phyloP scores from a whole-genome alignment of 2,888 invertebrate genomes.

The Crematogaster levior region DNA sequence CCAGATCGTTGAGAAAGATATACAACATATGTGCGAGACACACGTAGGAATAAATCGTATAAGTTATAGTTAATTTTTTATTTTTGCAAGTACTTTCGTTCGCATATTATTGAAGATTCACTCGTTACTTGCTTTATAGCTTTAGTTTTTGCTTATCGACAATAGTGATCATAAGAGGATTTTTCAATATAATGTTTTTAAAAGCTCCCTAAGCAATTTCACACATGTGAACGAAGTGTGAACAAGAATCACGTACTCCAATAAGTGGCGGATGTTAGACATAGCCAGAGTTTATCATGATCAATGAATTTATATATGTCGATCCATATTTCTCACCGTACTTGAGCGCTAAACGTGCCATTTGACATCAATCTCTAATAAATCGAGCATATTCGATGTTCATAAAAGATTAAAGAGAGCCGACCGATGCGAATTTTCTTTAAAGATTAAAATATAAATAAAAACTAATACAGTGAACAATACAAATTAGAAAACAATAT shows the following conservation, averaged over 20 bases:
- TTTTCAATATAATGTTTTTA: constrained; percentile 16
- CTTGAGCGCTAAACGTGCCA: constrained; percentile 42
- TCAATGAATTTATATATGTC: constrained; percentile 45
- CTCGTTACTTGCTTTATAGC: not conserved
- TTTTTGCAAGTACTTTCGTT: not conserved
- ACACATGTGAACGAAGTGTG: not conserved
- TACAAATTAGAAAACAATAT: not conserved
- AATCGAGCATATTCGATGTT: constrained; percentile 14
- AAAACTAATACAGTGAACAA: not conserved
- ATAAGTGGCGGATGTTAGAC: constrained; percentile 49
- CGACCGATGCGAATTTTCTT: constrained; percentile 1
- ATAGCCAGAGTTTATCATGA: constrained; percentile 40
- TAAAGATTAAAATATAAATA: not conserved
- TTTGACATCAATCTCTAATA: constrained; percentile 44
- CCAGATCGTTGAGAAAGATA: constrained; percentile 60
- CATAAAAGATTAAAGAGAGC: constrained; percentile 1
- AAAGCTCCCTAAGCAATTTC: not conserved
- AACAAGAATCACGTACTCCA: constrained; percentile 40
- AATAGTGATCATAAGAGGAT: not conserved
- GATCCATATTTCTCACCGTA: constrained; percentile 47
- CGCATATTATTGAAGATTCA: not conserved
- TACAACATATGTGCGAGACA: constrained; percentile 7
- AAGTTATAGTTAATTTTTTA: constrained; percentile 9
- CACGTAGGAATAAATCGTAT: not conserved
- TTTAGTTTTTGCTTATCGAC: not conserved